Conservation (phyloP, 2,113 vertebrate species). For the Pionites leucogaster region DNA sequence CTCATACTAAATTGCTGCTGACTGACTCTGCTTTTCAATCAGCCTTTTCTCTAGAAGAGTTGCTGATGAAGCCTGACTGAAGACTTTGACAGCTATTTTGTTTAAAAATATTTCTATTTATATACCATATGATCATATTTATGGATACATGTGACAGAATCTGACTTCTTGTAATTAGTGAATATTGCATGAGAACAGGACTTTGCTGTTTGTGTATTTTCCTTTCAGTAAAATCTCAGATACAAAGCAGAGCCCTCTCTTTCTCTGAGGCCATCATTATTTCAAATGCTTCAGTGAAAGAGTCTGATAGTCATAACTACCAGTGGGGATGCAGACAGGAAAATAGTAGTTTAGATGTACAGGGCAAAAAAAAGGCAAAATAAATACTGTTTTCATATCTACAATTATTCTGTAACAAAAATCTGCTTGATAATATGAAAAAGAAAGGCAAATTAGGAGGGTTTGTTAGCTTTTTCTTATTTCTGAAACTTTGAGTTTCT, state of each 20-base stretch:
- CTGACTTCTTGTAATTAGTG: background rate
- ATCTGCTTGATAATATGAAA: background rate
- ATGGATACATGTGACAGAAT: background rate
- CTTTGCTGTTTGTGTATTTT: background rate
- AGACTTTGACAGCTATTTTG: constrained; percentile 34
- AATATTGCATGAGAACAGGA: background rate
- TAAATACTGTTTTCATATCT: background rate
- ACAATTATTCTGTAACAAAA: background rate
- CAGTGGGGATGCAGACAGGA: background rate
- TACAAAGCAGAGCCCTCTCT: background rate
- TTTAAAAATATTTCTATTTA: constrained; percentile 56
- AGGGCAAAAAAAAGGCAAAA: background rate
- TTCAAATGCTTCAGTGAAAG: background rate
- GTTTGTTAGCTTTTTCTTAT: background rate
- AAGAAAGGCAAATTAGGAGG: background rate
- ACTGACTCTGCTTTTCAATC: constrained; percentile 36
- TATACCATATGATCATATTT: constrained; percentile 37
- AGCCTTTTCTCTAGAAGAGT: constrained; percentile 9
- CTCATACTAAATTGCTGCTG: constrained; percentile 29
- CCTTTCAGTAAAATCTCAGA: background rate
- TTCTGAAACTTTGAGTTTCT: background rate
- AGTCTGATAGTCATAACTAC: background rate
- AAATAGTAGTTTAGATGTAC: background rate
- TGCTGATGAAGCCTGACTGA: constrained; percentile 35
- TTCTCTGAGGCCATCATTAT: background rate